phyloP scores from a whole-genome alignment of 2,888 invertebrate species.

The Apotomis capreana region DNA sequence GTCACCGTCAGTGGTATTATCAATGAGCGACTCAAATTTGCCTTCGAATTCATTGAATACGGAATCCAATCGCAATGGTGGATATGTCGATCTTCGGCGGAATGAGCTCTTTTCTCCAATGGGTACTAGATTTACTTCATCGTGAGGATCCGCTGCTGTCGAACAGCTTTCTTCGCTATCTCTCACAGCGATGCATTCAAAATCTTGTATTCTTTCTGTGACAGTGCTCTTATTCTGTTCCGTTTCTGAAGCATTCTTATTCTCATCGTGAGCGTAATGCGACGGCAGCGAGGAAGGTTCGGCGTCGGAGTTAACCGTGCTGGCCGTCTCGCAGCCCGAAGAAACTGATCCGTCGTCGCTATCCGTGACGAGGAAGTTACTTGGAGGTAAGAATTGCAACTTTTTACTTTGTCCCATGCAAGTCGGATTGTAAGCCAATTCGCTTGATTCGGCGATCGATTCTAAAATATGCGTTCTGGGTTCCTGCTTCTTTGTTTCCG shows the following conservation, averaged over 20 bases:
- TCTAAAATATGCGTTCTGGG: slow-evolving; percentile 59
- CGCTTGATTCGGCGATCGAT: slow-evolving; percentile 71
- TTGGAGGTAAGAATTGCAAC: slow-evolving; percentile 62
- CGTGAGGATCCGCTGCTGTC: slow-evolving; percentile 52
- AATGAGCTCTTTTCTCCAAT: slow-evolving; percentile 78
- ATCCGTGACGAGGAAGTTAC: slow-evolving; percentile 84
- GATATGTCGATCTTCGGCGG: slow-evolving; percentile 75
- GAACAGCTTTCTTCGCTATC: slow-evolving; percentile 56
- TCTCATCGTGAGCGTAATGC: slow-evolving; percentile 72
- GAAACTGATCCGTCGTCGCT: slow-evolving; percentile 90
- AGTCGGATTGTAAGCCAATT: slow-evolving; percentile 58
- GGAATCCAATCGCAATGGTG: slow-evolving; percentile 66
- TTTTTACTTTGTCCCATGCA: slow-evolving; percentile 57
- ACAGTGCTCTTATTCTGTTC: slow-evolving; percentile 68
- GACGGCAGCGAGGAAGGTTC: slow-evolving; percentile 80
- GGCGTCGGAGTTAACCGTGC: slow-evolving; percentile 86
- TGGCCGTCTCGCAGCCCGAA: slow-evolving; percentile 91
- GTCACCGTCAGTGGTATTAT: slow-evolving; percentile 71
- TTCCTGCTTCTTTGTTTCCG: slow-evolving; percentile 58
- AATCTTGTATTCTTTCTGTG: slow-evolving; percentile 55
- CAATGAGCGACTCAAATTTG: slow-evolving; percentile 74
- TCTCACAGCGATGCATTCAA: slow-evolving; percentile 53
- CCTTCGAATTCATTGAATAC: slow-evolving; percentile 64
- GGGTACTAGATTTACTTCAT: slow-evolving; percentile 77
- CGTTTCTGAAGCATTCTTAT: slow-evolving; percentile 61